These are phyloP conservation scores for Parasteatoda lunata DNA, from an alignment of 2,888 invertebrate species.

Conservation along the genomic window DNA sequence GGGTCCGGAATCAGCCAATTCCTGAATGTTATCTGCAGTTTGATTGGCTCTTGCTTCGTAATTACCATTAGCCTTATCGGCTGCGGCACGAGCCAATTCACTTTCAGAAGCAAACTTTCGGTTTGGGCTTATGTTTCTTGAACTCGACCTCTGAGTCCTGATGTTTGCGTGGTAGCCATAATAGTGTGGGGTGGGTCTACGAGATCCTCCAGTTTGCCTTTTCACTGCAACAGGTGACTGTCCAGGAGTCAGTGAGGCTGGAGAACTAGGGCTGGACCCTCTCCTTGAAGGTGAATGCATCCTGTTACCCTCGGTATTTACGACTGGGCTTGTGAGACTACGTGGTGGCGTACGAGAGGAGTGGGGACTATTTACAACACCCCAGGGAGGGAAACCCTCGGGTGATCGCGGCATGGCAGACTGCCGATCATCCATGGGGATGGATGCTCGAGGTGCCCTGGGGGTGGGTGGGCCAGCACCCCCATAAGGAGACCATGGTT, in stretches of 20 bases:
- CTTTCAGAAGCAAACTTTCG: conserved; percentile 70
- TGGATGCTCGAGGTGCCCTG: conserved; percentile 47
- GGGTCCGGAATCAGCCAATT: conserved; percentile 50
- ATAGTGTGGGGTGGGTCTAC: conserved; percentile 16
- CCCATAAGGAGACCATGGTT: conserved; percentile 62
- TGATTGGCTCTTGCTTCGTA: conserved; percentile 66
- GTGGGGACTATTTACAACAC: conserved; percentile 54
- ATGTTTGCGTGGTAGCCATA: conserved; percentile 40
- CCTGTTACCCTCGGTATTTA: conserved; percentile 20
- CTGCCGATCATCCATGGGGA: conserved; percentile 51
- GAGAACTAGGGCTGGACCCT: conserved; percentile 60
- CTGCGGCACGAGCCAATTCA: conserved; percentile 67
- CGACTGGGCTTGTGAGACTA: conserved; percentile 65
- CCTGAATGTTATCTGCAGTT: conserved; percentile 65
- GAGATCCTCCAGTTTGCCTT: conserved; percentile 34
- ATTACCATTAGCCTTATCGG: conserved; percentile 64
- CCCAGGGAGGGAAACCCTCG: conserved; percentile 47
- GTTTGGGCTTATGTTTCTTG: conserved; percentile 60
- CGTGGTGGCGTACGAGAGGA: conserved; percentile 61
- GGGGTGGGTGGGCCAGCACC: conserved; percentile 55
- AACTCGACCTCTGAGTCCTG: conserved; percentile 23
- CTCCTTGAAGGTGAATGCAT: conserved; percentile 45
- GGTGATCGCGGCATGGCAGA: conserved; percentile 34
- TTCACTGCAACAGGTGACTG: conserved; percentile 62
- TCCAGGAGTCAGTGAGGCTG: conserved; percentile 58